A percentile compares a stretch with the other conserved stretches of the same genome.
These are phyloP conservation scores for Brachycybe producta DNA, from an alignment of 2,888 invertebrate genomes.

Conservation along the genomic window DNA sequence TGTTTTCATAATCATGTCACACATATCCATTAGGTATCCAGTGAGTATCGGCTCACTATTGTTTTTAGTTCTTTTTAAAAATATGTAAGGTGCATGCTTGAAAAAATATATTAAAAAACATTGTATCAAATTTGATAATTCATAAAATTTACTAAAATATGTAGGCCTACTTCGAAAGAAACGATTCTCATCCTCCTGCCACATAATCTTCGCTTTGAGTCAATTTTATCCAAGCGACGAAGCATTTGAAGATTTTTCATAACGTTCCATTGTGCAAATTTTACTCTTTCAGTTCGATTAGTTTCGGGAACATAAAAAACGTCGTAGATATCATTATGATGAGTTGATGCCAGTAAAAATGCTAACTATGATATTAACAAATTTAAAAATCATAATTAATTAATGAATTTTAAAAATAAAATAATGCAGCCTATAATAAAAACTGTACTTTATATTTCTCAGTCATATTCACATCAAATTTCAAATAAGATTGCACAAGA, in stretches of 20 bases:
- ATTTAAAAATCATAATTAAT: too few species aligned
- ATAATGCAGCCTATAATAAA: too few species aligned
- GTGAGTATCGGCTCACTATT: neutral
- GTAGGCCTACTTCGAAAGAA: neutral
- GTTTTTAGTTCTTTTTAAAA: constrained; percentile 6
- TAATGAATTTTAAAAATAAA: too few species aligned
- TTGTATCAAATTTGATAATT: neutral
- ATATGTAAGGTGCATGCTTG: constrained; percentile 14
- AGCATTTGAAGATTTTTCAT: neutral
- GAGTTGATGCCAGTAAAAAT: too few species aligned
- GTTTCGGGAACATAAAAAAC: neutral
- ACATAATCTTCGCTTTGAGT: neutral
- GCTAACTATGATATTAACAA: too few species aligned
- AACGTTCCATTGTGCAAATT: constrained; percentile 15
- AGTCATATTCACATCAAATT: too few species aligned
- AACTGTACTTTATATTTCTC: too few species aligned
- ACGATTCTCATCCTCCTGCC: neutral
- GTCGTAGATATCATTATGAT: constrained; percentile 11
- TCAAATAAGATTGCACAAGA: too few species aligned
- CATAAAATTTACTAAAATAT: neutral
- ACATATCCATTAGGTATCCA: constrained; percentile 12
- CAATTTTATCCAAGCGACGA: neutral
- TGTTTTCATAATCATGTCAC: constrained; percentile 7
- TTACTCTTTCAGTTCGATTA: constrained; percentile 9
- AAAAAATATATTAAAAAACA: too few species aligned